A percentile compares a stretch with the other conserved stretches of the same genome.
phyloP scores from a whole-genome alignment of 2,888 invertebrate species.

The Crocallis elinguaria region DNA sequence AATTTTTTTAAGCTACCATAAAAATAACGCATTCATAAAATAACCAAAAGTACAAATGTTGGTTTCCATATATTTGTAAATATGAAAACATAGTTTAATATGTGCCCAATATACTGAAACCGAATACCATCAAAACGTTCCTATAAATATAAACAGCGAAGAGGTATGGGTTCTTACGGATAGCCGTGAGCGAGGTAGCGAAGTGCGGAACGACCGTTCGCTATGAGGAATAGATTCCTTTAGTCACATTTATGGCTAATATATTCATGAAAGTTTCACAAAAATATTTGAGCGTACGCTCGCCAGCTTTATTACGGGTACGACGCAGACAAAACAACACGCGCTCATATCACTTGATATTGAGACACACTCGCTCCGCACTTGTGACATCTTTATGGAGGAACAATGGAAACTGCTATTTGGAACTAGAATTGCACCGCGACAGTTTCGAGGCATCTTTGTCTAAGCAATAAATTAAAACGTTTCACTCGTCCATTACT shows the following conservation, averaged over 20 bases:
- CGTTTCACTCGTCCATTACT: neutral
- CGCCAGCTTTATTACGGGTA: constrained; percentile 67
- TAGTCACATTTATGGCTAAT: constrained; percentile 84
- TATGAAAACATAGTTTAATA: neutral
- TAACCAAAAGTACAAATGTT: neutral
- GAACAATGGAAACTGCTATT: constrained; percentile 28
- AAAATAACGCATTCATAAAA: neutral
- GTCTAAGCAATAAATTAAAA: constrained; percentile 4
- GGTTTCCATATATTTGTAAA: neutral
- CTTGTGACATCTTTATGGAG: constrained; percentile 45
- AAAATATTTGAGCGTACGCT: constrained; percentile 75
- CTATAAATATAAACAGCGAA: constrained; percentile 3
- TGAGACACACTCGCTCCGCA: constrained; percentile 47
- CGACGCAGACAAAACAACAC: constrained; percentile 59
- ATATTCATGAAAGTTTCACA: constrained; percentile 84
- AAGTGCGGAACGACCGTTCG: constrained; percentile 44
- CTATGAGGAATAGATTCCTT: constrained; percentile 72
- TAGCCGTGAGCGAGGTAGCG: constrained; percentile 28
- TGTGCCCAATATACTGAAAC: neutral
- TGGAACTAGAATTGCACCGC: constrained; percentile 9
- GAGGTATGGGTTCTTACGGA: constrained; percentile 13
- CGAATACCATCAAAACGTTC: constrained; percentile 1
- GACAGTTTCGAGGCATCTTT: neutral
- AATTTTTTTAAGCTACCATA: constrained; percentile 17
- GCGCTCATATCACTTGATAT: constrained; percentile 53